phyloP scores from a whole-genome alignment of 2,888 invertebrate species.

The Erebia epiphron region DNA sequence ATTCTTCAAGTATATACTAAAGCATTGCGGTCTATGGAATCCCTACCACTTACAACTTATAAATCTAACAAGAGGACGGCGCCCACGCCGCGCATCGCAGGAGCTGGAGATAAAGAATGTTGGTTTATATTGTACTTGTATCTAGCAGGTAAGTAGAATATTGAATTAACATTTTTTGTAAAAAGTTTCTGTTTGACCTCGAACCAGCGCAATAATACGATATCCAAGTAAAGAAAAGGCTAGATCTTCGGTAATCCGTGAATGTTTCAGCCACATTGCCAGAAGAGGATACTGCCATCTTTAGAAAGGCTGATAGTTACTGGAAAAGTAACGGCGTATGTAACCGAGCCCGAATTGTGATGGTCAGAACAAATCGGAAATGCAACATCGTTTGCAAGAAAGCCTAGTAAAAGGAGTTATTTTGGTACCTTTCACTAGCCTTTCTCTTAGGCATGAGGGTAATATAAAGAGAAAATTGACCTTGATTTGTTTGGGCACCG shows the following conservation, averaged over 20 bases:
- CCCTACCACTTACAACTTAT: conserved; percentile 38
- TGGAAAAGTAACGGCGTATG: too few species aligned
- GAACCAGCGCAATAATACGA: too few species aligned
- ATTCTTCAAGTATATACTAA: background rate
- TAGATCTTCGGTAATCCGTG: too few species aligned
- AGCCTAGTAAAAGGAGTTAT: too few species aligned
- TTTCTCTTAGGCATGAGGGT: too few species aligned
- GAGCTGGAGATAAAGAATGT: conserved; percentile 65
- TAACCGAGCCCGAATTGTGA: too few species aligned
- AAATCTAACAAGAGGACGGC: conserved; percentile 57
- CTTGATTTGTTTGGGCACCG: background rate
- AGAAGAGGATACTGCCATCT: background rate
- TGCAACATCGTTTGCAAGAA: too few species aligned
- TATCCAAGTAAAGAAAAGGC: too few species aligned
- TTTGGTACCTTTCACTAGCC: too few species aligned
- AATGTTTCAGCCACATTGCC: background rate
- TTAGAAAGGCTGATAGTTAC: background rate
- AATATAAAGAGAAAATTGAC: background rate
- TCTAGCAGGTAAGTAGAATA: background rate
- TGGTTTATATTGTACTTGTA: conserved; percentile 43
- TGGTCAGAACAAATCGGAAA: too few species aligned
- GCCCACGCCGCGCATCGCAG: conserved; percentile 75
- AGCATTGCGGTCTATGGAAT: background rate
- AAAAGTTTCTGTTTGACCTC: background rate
- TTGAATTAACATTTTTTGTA: background rate